Evolutionary conservation across 92 coral and sea anemone genomes (phyloP).

Genomic region (Paragorgia papillata): DNA sequence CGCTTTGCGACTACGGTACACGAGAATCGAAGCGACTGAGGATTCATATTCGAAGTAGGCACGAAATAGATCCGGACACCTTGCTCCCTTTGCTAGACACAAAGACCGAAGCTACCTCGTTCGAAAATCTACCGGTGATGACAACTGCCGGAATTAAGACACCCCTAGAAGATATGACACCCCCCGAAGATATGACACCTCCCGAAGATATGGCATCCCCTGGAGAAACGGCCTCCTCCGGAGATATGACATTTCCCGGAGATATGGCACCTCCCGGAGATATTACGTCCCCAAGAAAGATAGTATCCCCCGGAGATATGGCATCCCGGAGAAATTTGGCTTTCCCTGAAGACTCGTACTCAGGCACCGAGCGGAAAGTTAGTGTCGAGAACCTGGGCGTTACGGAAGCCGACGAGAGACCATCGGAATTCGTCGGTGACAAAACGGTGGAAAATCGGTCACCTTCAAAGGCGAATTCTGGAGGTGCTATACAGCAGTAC

Average conservation of each 20-base stretch:
- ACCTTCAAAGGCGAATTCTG: neutral
- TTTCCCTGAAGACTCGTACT: no score
- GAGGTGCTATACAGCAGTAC: constrained; percentile 13
- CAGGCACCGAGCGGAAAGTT: no score
- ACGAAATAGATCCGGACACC: constrained; percentile 30
- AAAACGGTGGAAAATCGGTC: constrained; percentile 9
- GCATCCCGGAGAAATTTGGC: no score
- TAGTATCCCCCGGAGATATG: no score
- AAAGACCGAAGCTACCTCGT: neutral
- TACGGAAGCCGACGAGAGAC: neutral
- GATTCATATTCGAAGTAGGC: constrained; percentile 23
- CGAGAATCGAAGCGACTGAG: constrained; percentile 29
- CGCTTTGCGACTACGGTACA: constrained; percentile 39
- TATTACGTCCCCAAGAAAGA: no score
- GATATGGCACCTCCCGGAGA: no score
- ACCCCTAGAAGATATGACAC: neutral
- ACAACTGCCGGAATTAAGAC: neutral
- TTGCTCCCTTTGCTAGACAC: neutral
- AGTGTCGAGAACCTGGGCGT: no score
- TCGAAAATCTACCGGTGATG: neutral
- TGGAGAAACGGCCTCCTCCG: no score
- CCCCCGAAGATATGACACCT: no score
- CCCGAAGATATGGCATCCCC: no score
- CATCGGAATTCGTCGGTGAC: constrained; percentile 3
- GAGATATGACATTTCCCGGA: no score